phyloP scores from a whole-genome alignment of 1,140 invertebrate genomes.

The Scaptomyza graminum region DNA sequence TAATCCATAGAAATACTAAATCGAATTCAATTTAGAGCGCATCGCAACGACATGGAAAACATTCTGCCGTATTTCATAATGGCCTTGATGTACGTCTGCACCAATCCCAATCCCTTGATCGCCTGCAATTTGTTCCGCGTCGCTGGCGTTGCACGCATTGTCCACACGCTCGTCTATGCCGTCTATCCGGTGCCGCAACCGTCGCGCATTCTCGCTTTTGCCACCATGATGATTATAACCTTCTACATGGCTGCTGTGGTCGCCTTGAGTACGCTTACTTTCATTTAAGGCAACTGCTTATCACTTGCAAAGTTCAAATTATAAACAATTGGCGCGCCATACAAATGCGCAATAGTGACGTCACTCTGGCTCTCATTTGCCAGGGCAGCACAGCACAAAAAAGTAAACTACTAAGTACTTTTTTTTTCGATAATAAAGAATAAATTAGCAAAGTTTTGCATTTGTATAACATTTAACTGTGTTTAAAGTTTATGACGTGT shows the following conservation, averaged over 20 bases:
- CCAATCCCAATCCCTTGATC: slow-evolving; percentile 84
- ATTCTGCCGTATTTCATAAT: slow-evolving; percentile 87
- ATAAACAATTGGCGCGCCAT: slow-evolving; percentile 25
- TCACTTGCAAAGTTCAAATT: background rate
- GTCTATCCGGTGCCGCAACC: slow-evolving; percentile 86
- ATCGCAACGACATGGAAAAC: slow-evolving; percentile 90
- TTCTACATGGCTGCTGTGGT: slow-evolving; percentile 85
- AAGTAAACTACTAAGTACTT: slow-evolving; percentile 8
- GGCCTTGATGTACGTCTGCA: slow-evolving; percentile 86
- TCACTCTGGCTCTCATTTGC: background rate
- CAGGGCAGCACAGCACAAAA: slow-evolving; percentile 4
- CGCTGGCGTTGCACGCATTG: slow-evolving; percentile 85
- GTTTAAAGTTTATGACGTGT: background rate
- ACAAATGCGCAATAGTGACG: background rate
- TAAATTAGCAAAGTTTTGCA: background rate
- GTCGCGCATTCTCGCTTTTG: slow-evolving; percentile 85
- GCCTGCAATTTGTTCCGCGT: slow-evolving; percentile 86
- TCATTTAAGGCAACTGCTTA: slow-evolving; percentile 44
- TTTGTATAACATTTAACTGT: background rate
- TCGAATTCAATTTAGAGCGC: slow-evolving; percentile 84
- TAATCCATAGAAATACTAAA: background rate
- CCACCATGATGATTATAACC: slow-evolving; percentile 84
- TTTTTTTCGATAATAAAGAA: slow-evolving; percentile 12
- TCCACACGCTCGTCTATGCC: slow-evolving; percentile 87
- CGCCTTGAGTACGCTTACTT: slow-evolving; percentile 63